These are phyloP conservation scores for Tricholauxania praeusta DNA, from an alignment of 2,888 invertebrate genomes.

Conservation along the genomic window DNA sequence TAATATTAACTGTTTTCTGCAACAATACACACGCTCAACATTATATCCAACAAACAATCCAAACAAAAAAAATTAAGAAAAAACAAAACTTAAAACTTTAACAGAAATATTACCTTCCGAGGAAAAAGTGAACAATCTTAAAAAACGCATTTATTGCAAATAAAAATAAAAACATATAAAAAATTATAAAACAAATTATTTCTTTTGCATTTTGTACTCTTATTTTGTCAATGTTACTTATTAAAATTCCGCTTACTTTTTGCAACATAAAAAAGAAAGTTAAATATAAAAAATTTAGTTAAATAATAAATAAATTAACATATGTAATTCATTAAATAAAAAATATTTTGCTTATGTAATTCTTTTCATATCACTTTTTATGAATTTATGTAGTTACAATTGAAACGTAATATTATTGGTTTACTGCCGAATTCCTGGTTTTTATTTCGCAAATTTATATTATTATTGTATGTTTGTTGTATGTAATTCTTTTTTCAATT, in stretches of 20 bases:
- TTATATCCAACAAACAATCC: not conserved
- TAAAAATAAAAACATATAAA: no score
- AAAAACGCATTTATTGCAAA: no score
- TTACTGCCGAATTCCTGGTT: not conserved
- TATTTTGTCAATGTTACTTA: constrained; percentile 4
- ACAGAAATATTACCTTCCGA: not conserved
- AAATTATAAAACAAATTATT: no score
- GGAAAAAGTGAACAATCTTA: not conserved
- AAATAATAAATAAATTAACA: constrained; percentile 6
- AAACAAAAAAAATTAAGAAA: not conserved
- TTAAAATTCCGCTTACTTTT: not conserved
- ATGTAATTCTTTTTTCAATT: not conserved
- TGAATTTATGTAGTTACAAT: no score
- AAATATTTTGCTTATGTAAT: not conserved
- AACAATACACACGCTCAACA: not conserved
- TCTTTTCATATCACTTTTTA: not conserved
- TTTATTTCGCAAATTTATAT: not conserved
- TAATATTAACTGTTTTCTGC: not conserved
- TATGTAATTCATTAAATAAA: not conserved
- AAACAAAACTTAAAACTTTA: constrained; percentile 4
- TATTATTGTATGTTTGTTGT: constrained; percentile 2
- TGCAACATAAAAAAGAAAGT: constrained; percentile 8
- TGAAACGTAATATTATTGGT: not conserved
- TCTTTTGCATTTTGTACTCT: constrained; percentile 19
- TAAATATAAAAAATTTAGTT: constrained; percentile 37